These are phyloP conservation scores for Eretmocerus hayati DNA, from an alignment of 2,888 invertebrate species.

Conservation along the genomic window DNA sequence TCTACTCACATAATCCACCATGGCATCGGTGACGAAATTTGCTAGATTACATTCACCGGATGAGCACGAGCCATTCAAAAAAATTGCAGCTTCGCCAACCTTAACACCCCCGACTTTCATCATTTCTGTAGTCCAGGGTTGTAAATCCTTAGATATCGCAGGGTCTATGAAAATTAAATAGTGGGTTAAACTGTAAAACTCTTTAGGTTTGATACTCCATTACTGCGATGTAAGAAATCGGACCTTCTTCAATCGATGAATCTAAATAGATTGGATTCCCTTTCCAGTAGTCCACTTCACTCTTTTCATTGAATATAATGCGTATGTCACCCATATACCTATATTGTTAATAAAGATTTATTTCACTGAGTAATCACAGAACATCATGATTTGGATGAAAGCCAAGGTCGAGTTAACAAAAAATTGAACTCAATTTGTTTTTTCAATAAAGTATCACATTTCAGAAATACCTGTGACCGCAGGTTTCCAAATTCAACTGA, in stretches of 20 bases:
- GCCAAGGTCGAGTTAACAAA: too few species aligned
- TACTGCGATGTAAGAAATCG: slow-evolving; percentile 13
- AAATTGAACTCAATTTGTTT: neutral
- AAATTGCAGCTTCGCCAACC: slow-evolving; percentile 57
- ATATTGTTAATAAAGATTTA: too few species aligned
- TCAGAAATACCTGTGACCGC: too few species aligned
- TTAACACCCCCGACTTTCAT: slow-evolving; percentile 51
- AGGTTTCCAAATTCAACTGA: too few species aligned
- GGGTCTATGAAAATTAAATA: too few species aligned
- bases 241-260: slow-evolving; percentile 59
- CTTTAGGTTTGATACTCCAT: neutral
- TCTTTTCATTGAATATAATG: slow-evolving; percentile 61
- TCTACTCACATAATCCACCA: slow-evolving; percentile 56
- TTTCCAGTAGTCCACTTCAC: slow-evolving; percentile 59
- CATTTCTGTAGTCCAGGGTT: slow-evolving; percentile 55
- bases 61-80: slow-evolving; percentile 54
- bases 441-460: too few species aligned
- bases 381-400: too few species aligned
- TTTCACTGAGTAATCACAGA: too few species aligned
- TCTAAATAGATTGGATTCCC: slow-evolving; percentile 69
- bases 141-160: slow-evolving; percentile 54
- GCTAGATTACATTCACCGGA: slow-evolving; percentile 67
- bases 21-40: slow-evolving; percentile 65
- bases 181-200: too few species aligned
- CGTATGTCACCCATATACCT: slow-evolving; percentile 72